Conservation (phyloP, 2,113 vertebrate species). For the Phyllostomus hastatus region DNA sequence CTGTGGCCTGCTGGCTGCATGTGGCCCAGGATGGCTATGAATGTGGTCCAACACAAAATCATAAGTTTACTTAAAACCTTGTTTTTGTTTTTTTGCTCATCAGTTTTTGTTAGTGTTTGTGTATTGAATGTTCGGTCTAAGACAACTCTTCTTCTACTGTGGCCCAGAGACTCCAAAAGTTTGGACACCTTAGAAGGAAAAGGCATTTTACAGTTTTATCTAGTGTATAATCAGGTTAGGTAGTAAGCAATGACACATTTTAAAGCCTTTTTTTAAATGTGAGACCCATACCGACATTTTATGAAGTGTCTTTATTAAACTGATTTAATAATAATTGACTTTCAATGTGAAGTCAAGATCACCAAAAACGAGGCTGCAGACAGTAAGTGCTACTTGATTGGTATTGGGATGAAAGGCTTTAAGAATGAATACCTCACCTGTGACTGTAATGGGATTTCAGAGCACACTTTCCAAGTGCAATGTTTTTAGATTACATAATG, state of each 20-base stretch:
- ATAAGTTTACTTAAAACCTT: too few species aligned
- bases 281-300: neutral
- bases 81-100: too few species aligned
- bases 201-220: neutral
- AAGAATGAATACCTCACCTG: neutral
- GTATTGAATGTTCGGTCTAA: too few species aligned
- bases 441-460: neutral
- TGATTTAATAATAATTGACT: neutral
- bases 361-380: neutral
- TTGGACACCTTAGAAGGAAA: neutral
- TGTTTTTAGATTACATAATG: neutral
- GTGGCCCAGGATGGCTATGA: too few species aligned
- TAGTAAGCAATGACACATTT: neutral
- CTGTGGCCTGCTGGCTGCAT: too few species aligned
- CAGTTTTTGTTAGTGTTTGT: too few species aligned
- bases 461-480: neutral
- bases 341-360: neutral
- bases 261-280: neutral
- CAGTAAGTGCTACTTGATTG: neutral
- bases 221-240: neutral
- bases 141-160: too few species aligned
- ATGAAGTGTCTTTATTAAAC: neutral
- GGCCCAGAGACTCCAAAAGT: too few species aligned
- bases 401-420: neutral
- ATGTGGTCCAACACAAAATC: too few species aligned